Evolutionary conservation across 2,888 invertebrate genomes (phyloP).

Genomic region (Mesorhabditis spiculigera): DNA sequence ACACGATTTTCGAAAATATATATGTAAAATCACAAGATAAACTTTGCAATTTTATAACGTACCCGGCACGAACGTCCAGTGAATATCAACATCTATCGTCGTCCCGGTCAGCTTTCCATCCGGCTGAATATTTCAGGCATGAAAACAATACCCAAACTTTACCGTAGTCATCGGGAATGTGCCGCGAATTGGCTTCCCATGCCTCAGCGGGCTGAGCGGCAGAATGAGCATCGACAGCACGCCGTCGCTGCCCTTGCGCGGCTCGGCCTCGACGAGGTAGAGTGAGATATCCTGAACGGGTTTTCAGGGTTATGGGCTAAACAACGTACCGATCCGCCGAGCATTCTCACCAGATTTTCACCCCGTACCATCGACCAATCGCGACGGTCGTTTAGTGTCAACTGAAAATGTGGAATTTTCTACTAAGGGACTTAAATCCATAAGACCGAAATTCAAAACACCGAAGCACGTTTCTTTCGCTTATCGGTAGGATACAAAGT

Average conservation of each 20-base stretch:
- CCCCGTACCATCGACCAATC: slow-evolving; percentile 3
- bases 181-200: slow-evolving; percentile 37
- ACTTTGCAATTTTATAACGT: neutral
- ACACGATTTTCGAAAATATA: too few relatives aligned
- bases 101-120: neutral
- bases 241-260: slow-evolving; percentile 24
- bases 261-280: slow-evolving; percentile 30
- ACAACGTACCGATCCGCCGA: neutral
- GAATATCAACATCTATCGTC: neutral
- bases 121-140: slow-evolving; percentile 12
- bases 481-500: too few relatives aligned
- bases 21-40: too few relatives aligned
- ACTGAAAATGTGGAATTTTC: neutral
- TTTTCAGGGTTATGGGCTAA: neutral
- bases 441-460: neutral
- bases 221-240: slow-evolving; percentile 28
- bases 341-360: slow-evolving; percentile 4
- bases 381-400: neutral
- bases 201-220: slow-evolving; percentile 36
- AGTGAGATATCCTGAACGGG: slow-evolving; percentile 37
- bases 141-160: slow-evolving; percentile 6
- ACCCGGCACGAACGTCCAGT: neutral
- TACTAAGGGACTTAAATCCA: neutral
- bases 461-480: too few relatives aligned
- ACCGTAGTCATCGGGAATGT: slow-evolving; percentile 36